phyloP scores from a whole-genome alignment of 2,797 vertebrate species.

The Thunnus albacares region DNA sequence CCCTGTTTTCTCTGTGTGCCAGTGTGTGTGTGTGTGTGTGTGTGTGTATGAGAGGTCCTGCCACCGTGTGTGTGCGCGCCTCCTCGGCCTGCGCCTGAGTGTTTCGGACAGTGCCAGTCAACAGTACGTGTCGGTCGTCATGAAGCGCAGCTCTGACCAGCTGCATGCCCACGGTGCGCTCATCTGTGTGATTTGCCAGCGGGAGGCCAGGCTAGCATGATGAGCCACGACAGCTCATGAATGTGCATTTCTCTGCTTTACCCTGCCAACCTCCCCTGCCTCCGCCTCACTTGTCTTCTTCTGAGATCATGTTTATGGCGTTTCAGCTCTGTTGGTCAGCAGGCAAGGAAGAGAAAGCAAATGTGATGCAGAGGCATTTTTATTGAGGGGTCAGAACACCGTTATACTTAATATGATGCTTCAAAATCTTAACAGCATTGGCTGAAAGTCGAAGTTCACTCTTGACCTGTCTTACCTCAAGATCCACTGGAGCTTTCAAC shows the following conservation, averaged over 20 bases:
- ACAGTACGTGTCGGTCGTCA: not conserved
- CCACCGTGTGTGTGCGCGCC: not conserved
- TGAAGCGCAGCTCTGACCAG: slow-evolving; percentile 27
- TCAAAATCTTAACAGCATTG: not conserved
- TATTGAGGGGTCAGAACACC: not conserved
- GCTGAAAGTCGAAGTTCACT: no score
- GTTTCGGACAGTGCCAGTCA: slow-evolving; percentile 11
- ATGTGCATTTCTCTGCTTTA: slow-evolving; percentile 43
- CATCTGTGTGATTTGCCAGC: slow-evolving; percentile 54
- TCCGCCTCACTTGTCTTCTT: not conserved
- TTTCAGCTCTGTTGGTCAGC: slow-evolving; percentile 34
- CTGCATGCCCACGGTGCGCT: slow-evolving; percentile 46
- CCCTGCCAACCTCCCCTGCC: not conserved
- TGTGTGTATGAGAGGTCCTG: not conserved
- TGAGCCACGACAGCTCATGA: slow-evolving; percentile 48
- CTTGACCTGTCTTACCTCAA: no score
- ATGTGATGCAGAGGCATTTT: not conserved
- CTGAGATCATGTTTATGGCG: slow-evolving; percentile 13
- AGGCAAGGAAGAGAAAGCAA: not conserved
- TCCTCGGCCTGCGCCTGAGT: not conserved
- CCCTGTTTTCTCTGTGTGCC: no score
- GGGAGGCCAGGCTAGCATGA: slow-evolving; percentile 24
- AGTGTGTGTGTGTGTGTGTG: not conserved
- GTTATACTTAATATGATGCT: not conserved
- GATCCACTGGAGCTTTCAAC: no score